Base-by-base conservation (phyloP, 2,797 vertebrate genomes). In the Peromyscus aztecus region DNA sequence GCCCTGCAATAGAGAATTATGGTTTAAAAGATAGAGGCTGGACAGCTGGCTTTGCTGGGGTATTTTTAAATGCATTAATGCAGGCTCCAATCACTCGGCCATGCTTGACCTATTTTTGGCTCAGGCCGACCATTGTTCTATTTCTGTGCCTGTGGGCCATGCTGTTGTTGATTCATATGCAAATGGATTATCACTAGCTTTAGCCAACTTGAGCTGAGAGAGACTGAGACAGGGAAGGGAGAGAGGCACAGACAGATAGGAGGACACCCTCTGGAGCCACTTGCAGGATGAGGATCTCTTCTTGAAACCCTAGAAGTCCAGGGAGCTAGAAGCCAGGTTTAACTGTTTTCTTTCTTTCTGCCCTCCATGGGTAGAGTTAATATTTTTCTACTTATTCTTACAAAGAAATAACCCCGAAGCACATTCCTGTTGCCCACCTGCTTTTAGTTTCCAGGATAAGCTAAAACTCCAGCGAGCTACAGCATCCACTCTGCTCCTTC, bases 1-100 rank as follows among this genome's bases (percentile, higher is more conserved):
- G 97, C 98, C 88, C 94, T 96, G 97, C 96, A 77, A 97, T 85
- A 83, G 97, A 97, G 98, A 98, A 97, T 98, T 96, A 98, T 91
- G 63, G 98, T 98, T 98, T 98, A 98, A 97, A 98, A 99, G 99
- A 99, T 99, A 99, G 98, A 99, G 99, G 99, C 98, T 98, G 98
- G 99, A 99, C 99, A 99, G 99, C 99, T 99, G 99, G 99, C 99
- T 99, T 99, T 99, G 99, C 99, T 99, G 99, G 98, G 99, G 99
- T 99, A 99, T 99, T 99, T 99, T 99, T 99, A 99, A 99, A 99
- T 99, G 99, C 99, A 99, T 99, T 99, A 99, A 99, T 99, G 99
- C 99, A 99, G 99, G 99, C 99, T 99, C 99, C 99, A 99, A 99
- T 99, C 99, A 99, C 99, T 98, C 98, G 98, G 99, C 99, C 99